These are phyloP conservation scores for Oreochromis grahami DNA, from an alignment of 2,797 vertebrate genomes.

Conservation along the genomic window DNA sequence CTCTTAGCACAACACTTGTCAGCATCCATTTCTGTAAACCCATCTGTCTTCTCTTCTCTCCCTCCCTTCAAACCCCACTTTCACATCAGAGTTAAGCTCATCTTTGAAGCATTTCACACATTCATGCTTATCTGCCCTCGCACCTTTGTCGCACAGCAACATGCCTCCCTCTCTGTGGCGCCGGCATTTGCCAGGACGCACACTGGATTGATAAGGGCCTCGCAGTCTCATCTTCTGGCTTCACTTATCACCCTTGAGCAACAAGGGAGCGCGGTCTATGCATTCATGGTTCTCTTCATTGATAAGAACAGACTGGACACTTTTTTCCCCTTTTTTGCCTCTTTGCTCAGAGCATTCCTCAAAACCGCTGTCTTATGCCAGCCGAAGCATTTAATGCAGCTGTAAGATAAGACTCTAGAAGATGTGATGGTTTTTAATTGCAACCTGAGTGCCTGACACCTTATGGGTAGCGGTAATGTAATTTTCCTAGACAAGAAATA, in stretches of 20 bases:
- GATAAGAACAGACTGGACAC: slow-evolving; percentile 40
- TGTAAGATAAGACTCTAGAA: slow-evolving; percentile 25
- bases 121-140: slow-evolving; percentile 58
- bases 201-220: slow-evolving; percentile 61
- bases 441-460: slow-evolving; percentile 9
- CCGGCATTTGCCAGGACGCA: slow-evolving; percentile 40
- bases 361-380: slow-evolving; percentile 4
- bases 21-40: slow-evolving; percentile 3
- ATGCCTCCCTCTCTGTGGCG: slow-evolving; percentile 36
- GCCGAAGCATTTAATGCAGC: slow-evolving; percentile 11
- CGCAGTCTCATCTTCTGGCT: slow-evolving; percentile 43
- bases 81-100: slow-evolving; percentile 46
- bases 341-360: background rate
- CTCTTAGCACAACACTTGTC: slow-evolving; percentile 22
- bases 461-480: background rate
- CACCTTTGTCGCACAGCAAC: slow-evolving; percentile 64
- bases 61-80: slow-evolving; percentile 1
- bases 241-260: slow-evolving; percentile 65
- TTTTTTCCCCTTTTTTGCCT: background rate
- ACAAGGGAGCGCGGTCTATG: slow-evolving; percentile 53
- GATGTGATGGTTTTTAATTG: slow-evolving; percentile 42
- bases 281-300: slow-evolving; percentile 31
- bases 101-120: slow-evolving; percentile 57
- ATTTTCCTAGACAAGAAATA: background rate
- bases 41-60: background rate